Base-by-base conservation (phyloP, 1,140 invertebrate species). In the Scaptodrosophila lebanonensis region DNA sequence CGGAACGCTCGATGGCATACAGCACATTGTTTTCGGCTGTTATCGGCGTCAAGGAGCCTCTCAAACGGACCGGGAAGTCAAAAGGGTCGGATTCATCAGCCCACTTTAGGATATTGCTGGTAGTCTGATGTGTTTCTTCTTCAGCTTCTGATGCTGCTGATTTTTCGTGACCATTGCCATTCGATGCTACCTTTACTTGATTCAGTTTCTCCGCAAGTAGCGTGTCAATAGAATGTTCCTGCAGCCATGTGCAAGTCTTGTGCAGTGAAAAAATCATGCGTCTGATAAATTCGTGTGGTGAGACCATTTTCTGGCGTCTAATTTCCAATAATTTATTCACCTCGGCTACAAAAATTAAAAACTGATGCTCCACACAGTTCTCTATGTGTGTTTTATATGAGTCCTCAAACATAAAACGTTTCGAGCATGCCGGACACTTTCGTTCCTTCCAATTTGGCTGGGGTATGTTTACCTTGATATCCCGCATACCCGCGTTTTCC, bases 331-430 rank as follows among this genome's bases (percentile, higher is more conserved):
- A 38, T 9, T 49, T 63, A 6, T 63, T 82, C 5, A 76, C 39
- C 13, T 86, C 83, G 18, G 49, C 56, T 0, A 85, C 65, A 45
- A 79, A 77, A 2, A 32, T 47, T 1, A 70, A 42, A 35, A 86
- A 86, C 15, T 85, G 75, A 51, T 62, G 71, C 30, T 86, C 84
- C 3, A 85, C 71, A 38, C 84, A 86, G 22, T 62, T 84, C 20
- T 83, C 66, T 16, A 85, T 18, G 11, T 86, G 84, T 32, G 75
- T 45, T n/a, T 67, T 62, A 38, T 82, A 73, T 0, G 76, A 64
- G 1, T 86, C 84, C 47, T 86, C 84, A 38, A 86, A 83, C 84
- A 86, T 86, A 35, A 83, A 86, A 2, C 84, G 84, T 36, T 79
- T 68, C 2, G 36, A 83, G 33, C 84, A 86, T 2, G 75, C 84